Conservation (phyloP, 2,113 vertebrate species). For the Xerus inauris region DNA sequence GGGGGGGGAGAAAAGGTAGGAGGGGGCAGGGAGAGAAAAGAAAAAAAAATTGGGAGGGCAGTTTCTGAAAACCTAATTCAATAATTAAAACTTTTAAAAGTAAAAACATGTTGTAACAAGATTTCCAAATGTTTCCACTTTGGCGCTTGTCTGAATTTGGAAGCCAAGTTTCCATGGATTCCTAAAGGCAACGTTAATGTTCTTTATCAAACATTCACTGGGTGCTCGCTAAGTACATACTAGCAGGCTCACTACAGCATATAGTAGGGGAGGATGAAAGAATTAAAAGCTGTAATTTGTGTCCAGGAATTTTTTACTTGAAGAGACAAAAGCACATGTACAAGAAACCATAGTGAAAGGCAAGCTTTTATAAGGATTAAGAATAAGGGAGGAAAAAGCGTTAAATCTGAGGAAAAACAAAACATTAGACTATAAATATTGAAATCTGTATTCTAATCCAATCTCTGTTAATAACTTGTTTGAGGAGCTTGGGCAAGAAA, state of each 20-base stretch:
- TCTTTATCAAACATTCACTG: conserved; percentile 1
- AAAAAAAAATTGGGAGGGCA: too few species aligned
- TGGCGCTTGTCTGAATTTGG: neutral
- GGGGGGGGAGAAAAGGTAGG: neutral
- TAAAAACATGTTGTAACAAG: conserved; percentile 37
- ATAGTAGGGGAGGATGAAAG: neutral
- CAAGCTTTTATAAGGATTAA: neutral
- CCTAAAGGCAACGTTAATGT: neutral
- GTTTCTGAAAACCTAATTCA: conserved; percentile 34
- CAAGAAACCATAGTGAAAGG: neutral
- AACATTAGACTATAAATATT: neutral
- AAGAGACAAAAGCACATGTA: neutral
- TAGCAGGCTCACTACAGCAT: neutral
- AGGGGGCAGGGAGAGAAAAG: neutral
- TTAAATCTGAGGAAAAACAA: neutral
- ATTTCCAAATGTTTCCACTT: conserved; percentile 37
- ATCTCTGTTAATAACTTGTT: neutral
- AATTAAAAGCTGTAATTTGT: neutral
- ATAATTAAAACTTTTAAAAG: neutral
- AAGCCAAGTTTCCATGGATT: conserved; percentile 47
- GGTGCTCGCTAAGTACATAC: neutral
- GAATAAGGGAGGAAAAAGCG: neutral
- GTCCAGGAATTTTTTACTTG: neutral
- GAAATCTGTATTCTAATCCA: neutral
- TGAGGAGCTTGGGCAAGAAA: neutral